A percentile compares a stretch with the other conserved stretches of the same genome.
phyloP scores from a whole-genome alignment of 2,888 invertebrate genomes.

The Calephelis perditalis region DNA sequence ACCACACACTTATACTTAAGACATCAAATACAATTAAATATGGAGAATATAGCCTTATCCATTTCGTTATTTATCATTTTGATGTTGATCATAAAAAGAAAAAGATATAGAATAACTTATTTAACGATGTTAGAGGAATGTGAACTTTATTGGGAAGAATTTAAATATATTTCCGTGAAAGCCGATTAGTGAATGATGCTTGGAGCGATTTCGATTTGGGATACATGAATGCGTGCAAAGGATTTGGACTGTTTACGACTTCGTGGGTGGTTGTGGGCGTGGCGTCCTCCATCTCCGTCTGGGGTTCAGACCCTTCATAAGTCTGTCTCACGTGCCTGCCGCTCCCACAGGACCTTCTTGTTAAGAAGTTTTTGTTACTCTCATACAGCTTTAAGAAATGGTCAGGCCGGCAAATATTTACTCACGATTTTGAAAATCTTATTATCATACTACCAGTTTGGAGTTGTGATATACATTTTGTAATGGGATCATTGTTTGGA shows the following conservation, averaged over 20 bases:
- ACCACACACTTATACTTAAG: constrained; percentile 50
- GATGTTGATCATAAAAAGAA: constrained; percentile 72
- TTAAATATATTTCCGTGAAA: constrained; percentile 45
- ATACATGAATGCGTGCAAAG: constrained; percentile 77
- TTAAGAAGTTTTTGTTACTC: constrained; percentile 73
- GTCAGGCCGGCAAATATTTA: constrained; percentile 75
- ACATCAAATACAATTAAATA: constrained; percentile 72
- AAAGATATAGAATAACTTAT: constrained; percentile 69
- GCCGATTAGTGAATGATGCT: constrained; percentile 46
- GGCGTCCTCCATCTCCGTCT: constrained; percentile 52
- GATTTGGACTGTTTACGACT: constrained; percentile 77
- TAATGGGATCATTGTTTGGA: not conserved
- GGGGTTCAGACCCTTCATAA: constrained; percentile 35
- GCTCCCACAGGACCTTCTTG: constrained; percentile 77
- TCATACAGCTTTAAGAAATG: constrained; percentile 65
- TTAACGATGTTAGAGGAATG: constrained; percentile 48
- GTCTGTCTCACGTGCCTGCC: constrained; percentile 53
- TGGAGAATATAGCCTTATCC: constrained; percentile 69
- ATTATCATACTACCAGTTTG: constrained; percentile 58
- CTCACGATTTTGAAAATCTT: constrained; percentile 74
- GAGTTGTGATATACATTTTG: constrained; percentile 9
- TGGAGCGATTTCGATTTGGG: constrained; percentile 74
- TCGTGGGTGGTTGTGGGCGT: constrained; percentile 78
- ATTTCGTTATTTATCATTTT: constrained; percentile 74
- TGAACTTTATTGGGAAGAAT: constrained; percentile 42